Evolutionary conservation across 2,113 vertebrate genomes (phyloP).

Genomic region (Sylvia atricapilla): DNA sequence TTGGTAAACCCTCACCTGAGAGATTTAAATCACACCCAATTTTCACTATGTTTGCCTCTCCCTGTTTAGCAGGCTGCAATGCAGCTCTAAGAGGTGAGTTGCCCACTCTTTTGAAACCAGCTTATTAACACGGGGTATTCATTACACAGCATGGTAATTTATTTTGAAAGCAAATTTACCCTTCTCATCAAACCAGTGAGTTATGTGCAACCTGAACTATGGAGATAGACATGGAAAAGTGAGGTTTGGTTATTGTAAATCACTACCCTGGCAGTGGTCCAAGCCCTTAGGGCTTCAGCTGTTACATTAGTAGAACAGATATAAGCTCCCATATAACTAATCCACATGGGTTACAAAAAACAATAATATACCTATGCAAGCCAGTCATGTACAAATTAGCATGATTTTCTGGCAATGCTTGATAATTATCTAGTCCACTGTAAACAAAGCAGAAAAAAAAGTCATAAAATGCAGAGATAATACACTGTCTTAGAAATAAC

Average conservation of each 20-base stretch:
- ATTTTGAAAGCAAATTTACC: slow-evolving; percentile 17
- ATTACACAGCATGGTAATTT: neutral
- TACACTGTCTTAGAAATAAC: neutral
- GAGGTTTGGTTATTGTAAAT: slow-evolving; percentile 17
- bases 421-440: neutral
- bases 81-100: neutral
- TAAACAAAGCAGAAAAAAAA: neutral
- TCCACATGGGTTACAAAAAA: neutral
- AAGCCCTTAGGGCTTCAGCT: slow-evolving; percentile 22
- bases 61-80: neutral
- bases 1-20: neutral
- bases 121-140: neutral
- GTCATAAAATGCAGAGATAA: neutral
- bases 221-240: neutral
- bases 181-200: neutral
- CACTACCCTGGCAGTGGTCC: neutral
- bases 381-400: neutral
- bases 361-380: neutral
- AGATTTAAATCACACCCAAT: neutral
- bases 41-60: neutral
- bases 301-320: neutral
- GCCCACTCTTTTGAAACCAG: neutral
- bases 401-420: neutral
- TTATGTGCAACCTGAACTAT: slow-evolving; percentile 1
- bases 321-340: neutral